Base-by-base conservation (phyloP, 1,140 invertebrate species). In the Andricus grossulariae region DNA sequence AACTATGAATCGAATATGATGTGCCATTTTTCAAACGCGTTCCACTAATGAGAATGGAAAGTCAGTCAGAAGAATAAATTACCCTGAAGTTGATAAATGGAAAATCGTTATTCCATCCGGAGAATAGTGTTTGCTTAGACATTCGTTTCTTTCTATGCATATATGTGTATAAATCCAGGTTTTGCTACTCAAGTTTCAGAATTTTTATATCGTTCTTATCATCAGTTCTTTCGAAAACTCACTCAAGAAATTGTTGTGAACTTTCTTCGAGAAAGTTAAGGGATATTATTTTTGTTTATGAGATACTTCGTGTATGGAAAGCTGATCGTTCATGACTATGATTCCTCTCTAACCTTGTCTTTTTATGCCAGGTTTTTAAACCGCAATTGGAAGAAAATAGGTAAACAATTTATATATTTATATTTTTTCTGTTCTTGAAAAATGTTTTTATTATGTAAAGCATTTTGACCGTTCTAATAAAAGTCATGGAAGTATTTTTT, bases 41-140 rank as follows among this genome's bases (percentile, higher is more conserved):
- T 60, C 39, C 12, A 32, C 21, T 60, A 60, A 60, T 60, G 57
- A 60, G 57, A 60, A 60, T 60, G 57, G 57, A 32, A 25, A 60
- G 57, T 60, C 57, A 60, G 57, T 60, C 57, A 60, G 57, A 60
- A 25, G 57, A 60, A 60, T 60, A 60, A 60, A 60, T 60, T 60
- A 60, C 21, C 1, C 25, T 60, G 57, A 60, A 15, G 57, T 39
- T 60, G 57, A 60, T 60, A 32, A 60, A 60, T 60, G 57, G 32
- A 19, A 60, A 60, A 60, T 60, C 57, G 57, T 60, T 60, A 60
- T 25, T 60, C 57, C 57, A 39, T 32, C 32, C 21, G 32, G 15
- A 15, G 57, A 45, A 45, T 25, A 60, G 16, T 32, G 12, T 60
- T 60, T 60, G 21, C 19, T 25, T 13, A 25, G 57, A 32, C 15